Evolutionary conservation across 2,797 vertebrate species (phyloP).

Genomic region (Sebastes oblongus): DNA sequence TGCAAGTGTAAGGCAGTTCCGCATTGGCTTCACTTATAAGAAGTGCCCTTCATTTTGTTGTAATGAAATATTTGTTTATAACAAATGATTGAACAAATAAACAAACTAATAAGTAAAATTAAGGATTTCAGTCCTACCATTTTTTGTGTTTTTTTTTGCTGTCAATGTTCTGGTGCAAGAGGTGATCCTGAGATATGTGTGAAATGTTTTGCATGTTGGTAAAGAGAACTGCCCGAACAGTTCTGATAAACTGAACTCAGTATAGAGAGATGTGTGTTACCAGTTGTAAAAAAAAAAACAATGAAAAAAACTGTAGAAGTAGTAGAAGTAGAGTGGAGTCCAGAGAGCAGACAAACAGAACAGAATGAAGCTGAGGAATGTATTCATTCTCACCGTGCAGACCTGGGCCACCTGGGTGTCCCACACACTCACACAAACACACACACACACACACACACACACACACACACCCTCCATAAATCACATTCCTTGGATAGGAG

Average conservation of each 20-base stretch:
- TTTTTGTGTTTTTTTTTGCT: background rate
- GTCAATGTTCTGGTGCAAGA: background rate
- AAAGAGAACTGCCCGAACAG: background rate
- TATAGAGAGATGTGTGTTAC: background rate
- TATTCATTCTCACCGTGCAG: background rate
- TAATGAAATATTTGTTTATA: background rate
- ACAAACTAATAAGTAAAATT: background rate
- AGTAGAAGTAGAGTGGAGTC: background rate
- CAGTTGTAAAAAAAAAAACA: background rate
- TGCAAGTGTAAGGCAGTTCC: too few species aligned
- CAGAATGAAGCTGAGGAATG: background rate
- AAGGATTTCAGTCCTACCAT: background rate
- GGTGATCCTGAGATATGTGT: background rate
- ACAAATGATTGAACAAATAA: background rate
- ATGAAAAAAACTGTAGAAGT: background rate
- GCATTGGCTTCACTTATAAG: too few species aligned
- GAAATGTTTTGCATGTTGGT: background rate
- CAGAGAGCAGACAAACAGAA: background rate
- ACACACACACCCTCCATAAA: slow-evolving; percentile 11
- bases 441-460: too few species aligned
- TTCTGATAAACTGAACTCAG: too few species aligned
- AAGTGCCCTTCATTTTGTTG: background rate
- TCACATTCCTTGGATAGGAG: slow-evolving; percentile 1
- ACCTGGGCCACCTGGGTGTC: background rate
- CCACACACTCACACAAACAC: background rate